These are phyloP conservation scores for Noctua comes DNA, from an alignment of 2,888 invertebrate genomes.

Conservation along the genomic window DNA sequence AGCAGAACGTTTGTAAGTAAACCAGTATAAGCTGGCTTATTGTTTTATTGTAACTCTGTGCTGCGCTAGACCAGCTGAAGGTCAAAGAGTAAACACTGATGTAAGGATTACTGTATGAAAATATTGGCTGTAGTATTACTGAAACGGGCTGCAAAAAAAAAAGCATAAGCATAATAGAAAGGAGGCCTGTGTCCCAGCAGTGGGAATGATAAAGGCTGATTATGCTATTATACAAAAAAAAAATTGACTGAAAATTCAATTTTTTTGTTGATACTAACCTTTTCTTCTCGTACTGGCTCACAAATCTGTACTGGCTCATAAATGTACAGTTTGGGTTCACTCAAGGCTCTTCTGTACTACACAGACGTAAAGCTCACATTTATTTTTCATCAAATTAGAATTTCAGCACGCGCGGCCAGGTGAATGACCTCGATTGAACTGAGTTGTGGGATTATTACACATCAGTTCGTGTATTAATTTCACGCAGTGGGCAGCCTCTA, in stretches of 20 bases:
- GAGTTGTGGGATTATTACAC: slow-evolving; percentile 36
- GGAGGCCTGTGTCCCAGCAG: too few species aligned
- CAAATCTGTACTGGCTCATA: not conserved
- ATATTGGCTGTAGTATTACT: not conserved
- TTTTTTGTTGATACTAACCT: not conserved
- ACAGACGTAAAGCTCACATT: not conserved
- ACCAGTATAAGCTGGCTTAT: not conserved
- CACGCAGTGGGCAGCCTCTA: slow-evolving; percentile 12
- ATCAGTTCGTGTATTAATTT: slow-evolving; percentile 47
- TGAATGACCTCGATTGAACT: slow-evolving; percentile 31
- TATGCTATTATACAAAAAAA: too few species aligned
- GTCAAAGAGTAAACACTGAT: not conserved
- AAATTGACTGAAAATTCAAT: too few species aligned
- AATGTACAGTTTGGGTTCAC: not conserved
- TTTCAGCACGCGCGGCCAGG: slow-evolving; percentile 13
- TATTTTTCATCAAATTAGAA: slow-evolving; percentile 16
- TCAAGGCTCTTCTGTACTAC: not conserved
- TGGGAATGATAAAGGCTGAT: too few species aligned
- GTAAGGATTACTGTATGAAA: not conserved
- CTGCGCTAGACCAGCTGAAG: not conserved
- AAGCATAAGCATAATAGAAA: too few species aligned
- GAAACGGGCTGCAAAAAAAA: too few species aligned
- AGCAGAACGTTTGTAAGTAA: not conserved
- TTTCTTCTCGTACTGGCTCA: not conserved
- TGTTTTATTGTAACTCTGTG: not conserved